Conservation (phyloP, 2,113 vertebrate genomes). For the Erythrolamprus reginae region DNA sequence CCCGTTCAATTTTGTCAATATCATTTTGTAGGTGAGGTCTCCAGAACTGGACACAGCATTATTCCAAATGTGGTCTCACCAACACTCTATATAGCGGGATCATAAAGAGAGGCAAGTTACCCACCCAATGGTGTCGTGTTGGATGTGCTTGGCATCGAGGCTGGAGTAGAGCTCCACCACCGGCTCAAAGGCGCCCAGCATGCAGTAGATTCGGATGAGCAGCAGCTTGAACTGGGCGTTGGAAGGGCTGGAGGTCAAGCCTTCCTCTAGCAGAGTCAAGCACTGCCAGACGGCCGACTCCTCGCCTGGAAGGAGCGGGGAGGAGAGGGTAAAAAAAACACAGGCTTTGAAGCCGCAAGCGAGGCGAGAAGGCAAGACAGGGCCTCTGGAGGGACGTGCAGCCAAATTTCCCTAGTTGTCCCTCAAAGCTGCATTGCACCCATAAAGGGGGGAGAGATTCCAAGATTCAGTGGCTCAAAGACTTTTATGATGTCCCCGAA, state of each 20-base stretch:
- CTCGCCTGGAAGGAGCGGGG: slow-evolving; percentile 72
- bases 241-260: slow-evolving; percentile 83
- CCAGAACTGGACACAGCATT: too few relatives aligned
- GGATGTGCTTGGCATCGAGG: slow-evolving; percentile 95
- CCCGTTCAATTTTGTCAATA: too few relatives aligned
- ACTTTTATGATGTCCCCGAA: not conserved
- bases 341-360: not conserved
- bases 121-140: slow-evolving; percentile 98
- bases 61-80: too few relatives aligned
- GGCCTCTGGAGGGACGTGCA: not conserved
- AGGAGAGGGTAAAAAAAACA: not conserved
- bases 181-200: slow-evolving; percentile 90
- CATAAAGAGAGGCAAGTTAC: slow-evolving; percentile 44
- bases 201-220: slow-evolving; percentile 92
- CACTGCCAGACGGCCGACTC: slow-evolving; percentile 83
- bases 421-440: not conserved
- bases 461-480: not conserved
- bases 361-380: too few relatives aligned
- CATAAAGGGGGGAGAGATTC: not conserved
- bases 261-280: slow-evolving; percentile 85
- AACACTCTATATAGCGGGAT: too few relatives aligned
- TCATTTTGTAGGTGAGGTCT: too few relatives aligned
- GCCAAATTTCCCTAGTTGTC: not conserved
- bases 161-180: slow-evolving; percentile 94
- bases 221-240: slow-evolving; percentile 98